phyloP scores from a whole-genome alignment of 92 coral and sea anemone species.

The Blastomussa wellsi region DNA sequence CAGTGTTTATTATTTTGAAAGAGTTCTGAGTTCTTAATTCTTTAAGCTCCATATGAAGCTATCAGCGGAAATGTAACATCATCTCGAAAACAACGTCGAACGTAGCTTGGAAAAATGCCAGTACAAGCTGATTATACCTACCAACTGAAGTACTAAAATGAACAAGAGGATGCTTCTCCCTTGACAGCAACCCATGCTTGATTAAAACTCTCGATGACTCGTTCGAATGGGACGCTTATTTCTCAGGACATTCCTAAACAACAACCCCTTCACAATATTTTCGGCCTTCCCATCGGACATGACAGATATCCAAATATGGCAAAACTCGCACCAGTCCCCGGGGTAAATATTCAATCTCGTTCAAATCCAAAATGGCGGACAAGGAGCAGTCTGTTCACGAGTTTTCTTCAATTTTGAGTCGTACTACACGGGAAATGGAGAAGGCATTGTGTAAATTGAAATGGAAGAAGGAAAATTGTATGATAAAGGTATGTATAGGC shows the following conservation, averaged over 20 bases:
- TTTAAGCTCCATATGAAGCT: background rate
- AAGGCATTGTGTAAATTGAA: constrained; percentile 1
- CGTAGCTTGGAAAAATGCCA: background rate
- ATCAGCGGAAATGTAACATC: background rate
- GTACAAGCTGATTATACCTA: constrained; percentile 27
- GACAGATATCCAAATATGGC: constrained; percentile 34
- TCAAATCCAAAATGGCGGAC: constrained; percentile 41
- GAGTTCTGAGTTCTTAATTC: constrained; percentile 5
- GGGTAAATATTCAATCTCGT: no score
- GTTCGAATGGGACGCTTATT: background rate
- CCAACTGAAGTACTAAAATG: constrained; percentile 81
- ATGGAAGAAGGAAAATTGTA: constrained; percentile 28
- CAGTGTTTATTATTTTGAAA: constrained; percentile 6
- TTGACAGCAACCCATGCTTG: constrained; percentile 69
- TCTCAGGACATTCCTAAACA: constrained; percentile 38
- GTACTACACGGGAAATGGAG: constrained; percentile 17
- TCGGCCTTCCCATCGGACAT: constrained; percentile 20
- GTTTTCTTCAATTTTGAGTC: constrained; percentile 27
- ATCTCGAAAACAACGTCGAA: background rate
- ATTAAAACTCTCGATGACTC: background rate
- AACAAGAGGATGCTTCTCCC: constrained; percentile 74
- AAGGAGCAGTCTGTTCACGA: background rate
- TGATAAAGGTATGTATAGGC: constrained; percentile 16
- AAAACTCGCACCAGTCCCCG: constrained; percentile 17
- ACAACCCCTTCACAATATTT: constrained; percentile 17